A percentile compares a stretch with the other conserved stretches of the same genome.
Conservation (phyloP, 2,797 vertebrate genomes). For the Channallabes apus region DNA sequence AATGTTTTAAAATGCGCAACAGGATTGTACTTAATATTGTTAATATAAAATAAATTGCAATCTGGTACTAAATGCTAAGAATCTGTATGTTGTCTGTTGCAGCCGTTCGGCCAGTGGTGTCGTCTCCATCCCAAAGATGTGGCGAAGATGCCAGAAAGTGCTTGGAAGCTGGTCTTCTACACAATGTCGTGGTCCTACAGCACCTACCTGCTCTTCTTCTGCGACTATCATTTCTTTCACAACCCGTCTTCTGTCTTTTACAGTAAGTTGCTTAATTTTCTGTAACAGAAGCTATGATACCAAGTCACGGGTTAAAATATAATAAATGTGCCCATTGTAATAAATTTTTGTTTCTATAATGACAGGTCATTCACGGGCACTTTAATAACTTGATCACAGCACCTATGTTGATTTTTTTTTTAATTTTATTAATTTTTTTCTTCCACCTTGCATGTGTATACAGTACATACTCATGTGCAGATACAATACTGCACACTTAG, state of each 20-base stretch:
- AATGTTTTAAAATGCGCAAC: neutral
- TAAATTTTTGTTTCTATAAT: neutral
- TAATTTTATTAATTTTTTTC: too few species aligned
- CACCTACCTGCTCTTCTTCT: slow-evolving; percentile 90
- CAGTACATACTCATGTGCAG: too few species aligned
- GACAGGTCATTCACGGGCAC: neutral
- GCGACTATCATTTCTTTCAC: slow-evolving; percentile 88
- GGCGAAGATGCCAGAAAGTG: slow-evolving; percentile 94
- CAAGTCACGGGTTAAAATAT: neutral
- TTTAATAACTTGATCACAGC: too few species aligned
- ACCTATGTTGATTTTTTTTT: too few species aligned
- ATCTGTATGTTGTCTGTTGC: slow-evolving; percentile 38
- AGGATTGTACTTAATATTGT: neutral
- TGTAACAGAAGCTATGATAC: neutral
- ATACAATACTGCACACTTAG: too few species aligned
- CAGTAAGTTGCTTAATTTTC: slow-evolving; percentile 70
- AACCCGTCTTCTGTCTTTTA: slow-evolving; percentile 90
- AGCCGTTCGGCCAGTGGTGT: slow-evolving; percentile 87
- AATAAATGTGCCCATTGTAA: neutral
- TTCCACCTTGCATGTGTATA: too few species aligned
- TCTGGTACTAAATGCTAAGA: neutral
- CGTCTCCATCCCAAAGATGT: slow-evolving; percentile 85
- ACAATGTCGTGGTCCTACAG: slow-evolving; percentile 88
- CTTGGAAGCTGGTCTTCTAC: slow-evolving; percentile 97
- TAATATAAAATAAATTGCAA: neutral